Percentiles rank a stretch among this genome's conserved stretches.
Evolutionary conservation across 2,113 vertebrate genomes (phyloP).

Genomic region (Regulus satrapa): DNA sequence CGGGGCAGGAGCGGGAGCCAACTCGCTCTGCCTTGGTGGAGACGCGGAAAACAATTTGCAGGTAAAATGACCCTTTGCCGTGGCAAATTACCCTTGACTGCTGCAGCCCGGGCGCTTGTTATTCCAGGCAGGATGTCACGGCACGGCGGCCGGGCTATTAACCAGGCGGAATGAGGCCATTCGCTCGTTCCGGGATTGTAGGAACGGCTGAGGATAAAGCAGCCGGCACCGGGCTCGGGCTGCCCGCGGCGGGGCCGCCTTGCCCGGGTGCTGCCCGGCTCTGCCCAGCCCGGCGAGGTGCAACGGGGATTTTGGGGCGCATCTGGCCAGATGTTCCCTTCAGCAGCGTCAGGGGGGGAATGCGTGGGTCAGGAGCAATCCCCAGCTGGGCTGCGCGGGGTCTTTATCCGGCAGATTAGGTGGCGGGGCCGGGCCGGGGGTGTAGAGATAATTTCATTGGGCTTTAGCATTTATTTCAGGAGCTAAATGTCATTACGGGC

Average conservation of each 20-base stretch:
- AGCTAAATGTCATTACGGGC: constrained; percentile 38
- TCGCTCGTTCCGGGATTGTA: neutral
- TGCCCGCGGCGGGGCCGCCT: neutral
- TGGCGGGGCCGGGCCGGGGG: neutral
- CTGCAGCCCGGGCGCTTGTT: constrained; percentile 53
- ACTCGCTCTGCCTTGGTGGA: neutral
- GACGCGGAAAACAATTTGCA: constrained; percentile 58
- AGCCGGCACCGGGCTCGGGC: neutral
- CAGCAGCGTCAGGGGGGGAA: rapidly evolving
- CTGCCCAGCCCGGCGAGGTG: rapidly evolving
- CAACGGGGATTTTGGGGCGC: neutral
- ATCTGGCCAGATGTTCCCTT: neutral
- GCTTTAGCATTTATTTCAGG: constrained; percentile 23
- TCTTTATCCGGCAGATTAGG: neutral
- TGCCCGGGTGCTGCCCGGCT: neutral
- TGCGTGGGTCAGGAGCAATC: neutral
- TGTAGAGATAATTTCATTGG: neutral
- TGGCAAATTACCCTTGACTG: constrained; percentile 69
- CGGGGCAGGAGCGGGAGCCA: neutral
- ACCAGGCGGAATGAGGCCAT: constrained; percentile 55
- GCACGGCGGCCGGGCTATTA: constrained; percentile 40
- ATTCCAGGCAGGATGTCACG: constrained; percentile 51
- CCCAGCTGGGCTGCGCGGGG: neutral
- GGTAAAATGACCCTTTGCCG: constrained; percentile 56
- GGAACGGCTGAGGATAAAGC: neutral